A percentile compares a stretch with the other conserved stretches of the same genome.
Evolutionary conservation across 2,113 vertebrate genomes (phyloP).

Genomic region (Hyla sarda): DNA sequence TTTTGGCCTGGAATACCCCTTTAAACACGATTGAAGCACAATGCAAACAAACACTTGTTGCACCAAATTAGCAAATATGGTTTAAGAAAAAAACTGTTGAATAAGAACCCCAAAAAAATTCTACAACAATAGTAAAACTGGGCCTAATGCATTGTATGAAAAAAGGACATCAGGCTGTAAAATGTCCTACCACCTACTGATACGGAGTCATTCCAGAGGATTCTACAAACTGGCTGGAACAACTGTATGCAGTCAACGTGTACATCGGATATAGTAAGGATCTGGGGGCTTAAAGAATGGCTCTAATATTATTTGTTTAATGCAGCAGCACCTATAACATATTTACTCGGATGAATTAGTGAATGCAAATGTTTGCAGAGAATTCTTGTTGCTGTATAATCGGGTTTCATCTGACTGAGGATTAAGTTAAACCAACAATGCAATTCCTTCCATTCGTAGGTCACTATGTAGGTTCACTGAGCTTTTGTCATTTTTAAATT

Average conservation of each 20-base stretch:
- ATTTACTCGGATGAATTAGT: background rate
- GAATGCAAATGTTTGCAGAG: background rate
- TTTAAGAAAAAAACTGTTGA: too few species aligned
- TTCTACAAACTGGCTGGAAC: too few species aligned
- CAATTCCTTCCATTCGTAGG: background rate
- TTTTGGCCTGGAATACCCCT: too few species aligned
- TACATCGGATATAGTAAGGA: background rate
- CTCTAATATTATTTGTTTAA: background rate
- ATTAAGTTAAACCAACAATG: slow-evolving; percentile 15
- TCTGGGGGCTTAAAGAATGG: background rate
- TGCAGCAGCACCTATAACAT: background rate
- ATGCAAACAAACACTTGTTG: too few species aligned
- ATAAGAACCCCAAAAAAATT: too few species aligned
- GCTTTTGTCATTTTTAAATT: background rate
- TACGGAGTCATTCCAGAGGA: too few species aligned
- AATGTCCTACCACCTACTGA: too few species aligned
- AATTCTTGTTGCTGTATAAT: background rate
- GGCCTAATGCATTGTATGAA: too few species aligned
- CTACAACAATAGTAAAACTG: too few species aligned
- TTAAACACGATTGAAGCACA: too few species aligned
- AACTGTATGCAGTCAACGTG: background rate
- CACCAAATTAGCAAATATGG: too few species aligned
- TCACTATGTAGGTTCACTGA: background rate
- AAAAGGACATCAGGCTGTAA: too few species aligned
- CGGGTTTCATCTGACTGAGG: slow-evolving; percentile 1